Evolutionary conservation across 1,140 invertebrate species (phyloP).

Genomic region (Drosophila quadrilineata): DNA sequence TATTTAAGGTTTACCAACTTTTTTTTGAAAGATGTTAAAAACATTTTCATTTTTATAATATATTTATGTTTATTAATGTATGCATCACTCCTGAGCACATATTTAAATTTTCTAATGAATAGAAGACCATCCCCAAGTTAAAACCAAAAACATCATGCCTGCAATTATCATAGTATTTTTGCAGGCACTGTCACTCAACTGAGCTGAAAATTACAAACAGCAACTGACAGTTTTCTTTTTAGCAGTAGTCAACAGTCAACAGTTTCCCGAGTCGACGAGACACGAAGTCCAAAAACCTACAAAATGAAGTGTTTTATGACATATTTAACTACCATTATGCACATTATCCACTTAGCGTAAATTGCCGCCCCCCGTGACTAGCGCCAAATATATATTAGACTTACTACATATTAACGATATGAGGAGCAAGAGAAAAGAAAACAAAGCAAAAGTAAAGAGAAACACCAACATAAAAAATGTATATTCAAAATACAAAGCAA

Average conservation of each 20-base stretch:
- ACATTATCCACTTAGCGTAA: constrained; percentile 76
- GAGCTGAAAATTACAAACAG: constrained; percentile 43
- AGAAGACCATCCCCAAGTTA: constrained; percentile 8
- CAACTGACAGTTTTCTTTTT: constrained; percentile 60
- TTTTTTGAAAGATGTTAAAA: no score
- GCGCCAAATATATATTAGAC: constrained; percentile 45
- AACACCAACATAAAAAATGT: constrained; percentile 35
- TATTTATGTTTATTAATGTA: neutral
- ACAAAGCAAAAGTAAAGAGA: constrained; percentile 6
- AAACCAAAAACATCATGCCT: neutral
- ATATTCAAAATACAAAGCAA: constrained; percentile 30
- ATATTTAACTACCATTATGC: constrained; percentile 78
- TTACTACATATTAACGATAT: constrained; percentile 57
- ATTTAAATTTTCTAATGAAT: constrained; percentile 23
- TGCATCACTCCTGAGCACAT: constrained; percentile 49
- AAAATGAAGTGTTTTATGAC: constrained; percentile 76
- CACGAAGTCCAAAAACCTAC: constrained; percentile 13
- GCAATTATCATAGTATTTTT: constrained; percentile 58
- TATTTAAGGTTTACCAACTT: no score
- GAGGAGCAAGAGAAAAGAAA: constrained; percentile 5
- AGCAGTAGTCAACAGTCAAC: constrained; percentile 33
- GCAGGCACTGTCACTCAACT: constrained; percentile 39
- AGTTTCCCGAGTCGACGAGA: neutral
- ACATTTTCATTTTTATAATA: no score
- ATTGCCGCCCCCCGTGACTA: constrained; percentile 68